Evolutionary conservation across 2,113 vertebrate genomes (phyloP).

Genomic region (Lagopus leucura): DNA sequence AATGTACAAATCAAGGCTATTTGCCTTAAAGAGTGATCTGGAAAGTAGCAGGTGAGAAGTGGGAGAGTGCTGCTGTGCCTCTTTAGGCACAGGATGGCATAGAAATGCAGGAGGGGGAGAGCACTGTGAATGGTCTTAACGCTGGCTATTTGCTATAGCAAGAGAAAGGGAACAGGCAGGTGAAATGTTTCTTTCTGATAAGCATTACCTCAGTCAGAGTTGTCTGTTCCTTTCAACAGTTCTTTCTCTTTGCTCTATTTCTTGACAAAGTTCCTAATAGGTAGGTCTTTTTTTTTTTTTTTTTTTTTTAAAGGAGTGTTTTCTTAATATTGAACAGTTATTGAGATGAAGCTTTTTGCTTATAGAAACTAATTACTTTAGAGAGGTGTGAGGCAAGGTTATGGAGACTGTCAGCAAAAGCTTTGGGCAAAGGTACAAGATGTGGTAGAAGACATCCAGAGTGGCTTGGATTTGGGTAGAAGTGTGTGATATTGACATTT

Average conservation of each 20-base stretch:
- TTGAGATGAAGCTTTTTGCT: not conserved
- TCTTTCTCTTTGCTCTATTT: not conserved
- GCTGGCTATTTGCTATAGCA: not conserved
- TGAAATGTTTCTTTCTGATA: not conserved
- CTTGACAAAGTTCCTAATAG: not conserved
- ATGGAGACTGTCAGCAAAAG: not conserved
- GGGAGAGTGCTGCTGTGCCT: not conserved
- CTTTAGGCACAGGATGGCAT: not conserved
- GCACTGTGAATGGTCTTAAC: not conserved
- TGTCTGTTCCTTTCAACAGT: not conserved
- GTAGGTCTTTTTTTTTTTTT: not conserved
- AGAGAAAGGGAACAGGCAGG: not conserved
- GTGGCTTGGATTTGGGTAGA: not conserved
- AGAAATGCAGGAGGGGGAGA: not conserved
- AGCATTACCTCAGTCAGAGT: not conserved
- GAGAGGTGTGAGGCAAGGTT: not conserved
- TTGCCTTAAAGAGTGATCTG: not conserved
- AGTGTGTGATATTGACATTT: not conserved
- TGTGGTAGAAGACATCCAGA: not conserved
- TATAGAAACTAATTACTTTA: not conserved
- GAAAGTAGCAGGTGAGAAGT: not conserved
- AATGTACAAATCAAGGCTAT: not conserved
- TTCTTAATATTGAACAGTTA: not conserved
- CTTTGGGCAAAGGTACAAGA: accelerated
- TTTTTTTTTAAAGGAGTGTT: not conserved